phyloP scores from a whole-genome alignment of 2,888 invertebrate genomes.

The Tetanocera ferruginea region DNA sequence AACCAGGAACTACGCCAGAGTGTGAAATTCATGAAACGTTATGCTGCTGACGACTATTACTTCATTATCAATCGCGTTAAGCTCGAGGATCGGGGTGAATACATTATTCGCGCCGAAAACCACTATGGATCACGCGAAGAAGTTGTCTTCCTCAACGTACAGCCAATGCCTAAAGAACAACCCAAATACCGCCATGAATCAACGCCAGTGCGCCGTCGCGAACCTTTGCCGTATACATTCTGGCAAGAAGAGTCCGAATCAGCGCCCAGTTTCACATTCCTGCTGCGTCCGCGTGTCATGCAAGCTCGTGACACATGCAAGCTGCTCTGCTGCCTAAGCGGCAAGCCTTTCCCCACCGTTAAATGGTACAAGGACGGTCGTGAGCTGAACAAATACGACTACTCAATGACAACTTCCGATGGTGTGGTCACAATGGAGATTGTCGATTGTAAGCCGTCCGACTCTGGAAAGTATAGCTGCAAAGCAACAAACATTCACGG shows the following conservation, averaged over 20 bases:
- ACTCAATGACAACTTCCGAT: constrained; percentile 90
- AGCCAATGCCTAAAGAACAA: constrained; percentile 74
- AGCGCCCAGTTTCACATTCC: constrained; percentile 98
- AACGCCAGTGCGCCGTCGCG: constrained; percentile 82
- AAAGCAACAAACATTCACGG: constrained; percentile 94
- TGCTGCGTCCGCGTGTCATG: constrained; percentile 97
- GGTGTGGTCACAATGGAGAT: constrained; percentile 99
- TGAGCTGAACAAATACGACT: constrained; percentile 91
- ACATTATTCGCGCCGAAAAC: constrained; percentile 96
- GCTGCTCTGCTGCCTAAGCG: constrained; percentile 95
- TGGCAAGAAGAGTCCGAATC: constrained; percentile 95
- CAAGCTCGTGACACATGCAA: constrained; percentile 97
- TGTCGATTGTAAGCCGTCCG: constrained; percentile 91
- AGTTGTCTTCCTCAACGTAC: constrained; percentile 95
- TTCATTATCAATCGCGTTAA: constrained; percentile 97
- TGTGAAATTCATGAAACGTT: constrained; percentile 99
- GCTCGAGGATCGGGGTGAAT: constrained; percentile 96
- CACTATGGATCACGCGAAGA: constrained; percentile 96
- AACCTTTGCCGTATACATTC: constrained; percentile 86
- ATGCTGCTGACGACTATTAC: constrained; percentile 95
- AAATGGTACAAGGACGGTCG: constrained; percentile 93
- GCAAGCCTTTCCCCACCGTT: constrained; percentile 94
- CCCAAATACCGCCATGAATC: constrained; percentile 75
- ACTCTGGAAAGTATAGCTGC: constrained; percentile 97
- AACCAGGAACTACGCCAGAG: constrained; percentile 94